These are phyloP conservation scores for Hassar affinis DNA, from an alignment of 2,113 vertebrate species.

Conservation along the genomic window DNA sequence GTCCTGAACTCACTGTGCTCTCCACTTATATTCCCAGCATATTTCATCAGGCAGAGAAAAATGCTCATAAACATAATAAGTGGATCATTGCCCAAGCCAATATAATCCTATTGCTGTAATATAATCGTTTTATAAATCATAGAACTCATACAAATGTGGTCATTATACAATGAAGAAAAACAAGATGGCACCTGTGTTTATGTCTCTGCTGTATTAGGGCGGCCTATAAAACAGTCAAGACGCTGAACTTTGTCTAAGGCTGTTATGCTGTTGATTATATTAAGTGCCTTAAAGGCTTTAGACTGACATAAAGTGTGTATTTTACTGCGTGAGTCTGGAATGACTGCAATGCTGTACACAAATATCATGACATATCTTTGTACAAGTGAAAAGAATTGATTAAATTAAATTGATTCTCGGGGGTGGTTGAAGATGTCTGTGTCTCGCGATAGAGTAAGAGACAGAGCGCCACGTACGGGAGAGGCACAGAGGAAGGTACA, in stretches of 20 bases:
- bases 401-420: neutral
- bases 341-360: neutral
- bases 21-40: neutral
- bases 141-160: neutral
- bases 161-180: slow-evolving; percentile 17
- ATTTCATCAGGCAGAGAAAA: neutral
- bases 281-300: neutral
- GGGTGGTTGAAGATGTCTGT: neutral
- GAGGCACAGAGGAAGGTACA: slow-evolving; percentile 1
- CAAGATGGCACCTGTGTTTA: neutral
- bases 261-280: neutral
- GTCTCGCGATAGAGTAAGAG: neutral
- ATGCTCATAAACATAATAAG: neutral
- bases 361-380: neutral
- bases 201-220: neutral
- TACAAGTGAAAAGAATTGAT: neutral
- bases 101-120: slow-evolving; percentile 5
- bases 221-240: neutral
- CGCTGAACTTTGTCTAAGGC: neutral
- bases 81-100: neutral
- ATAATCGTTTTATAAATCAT: neutral
- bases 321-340: neutral
- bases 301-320: neutral
- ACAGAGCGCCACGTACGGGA: no score
- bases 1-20: neutral